Conservation (phyloP, 1,140 invertebrate genomes). For the Dinothrombium tinctorium region DNA sequence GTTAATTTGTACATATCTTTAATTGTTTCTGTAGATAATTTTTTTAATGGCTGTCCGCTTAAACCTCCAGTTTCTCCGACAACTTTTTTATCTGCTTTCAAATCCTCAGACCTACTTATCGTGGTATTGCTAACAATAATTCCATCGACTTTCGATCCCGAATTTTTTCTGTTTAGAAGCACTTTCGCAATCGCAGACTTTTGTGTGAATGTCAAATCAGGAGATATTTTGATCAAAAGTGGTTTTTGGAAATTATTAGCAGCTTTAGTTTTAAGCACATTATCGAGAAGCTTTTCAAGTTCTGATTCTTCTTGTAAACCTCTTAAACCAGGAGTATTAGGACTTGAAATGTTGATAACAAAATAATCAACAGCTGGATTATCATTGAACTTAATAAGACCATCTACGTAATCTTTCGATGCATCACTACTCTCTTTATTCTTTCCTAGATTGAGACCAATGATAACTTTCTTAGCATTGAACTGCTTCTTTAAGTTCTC, state of each 20-base stretch:
- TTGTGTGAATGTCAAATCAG: slow-evolving; percentile 58
- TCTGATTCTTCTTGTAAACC: slow-evolving; percentile 52
- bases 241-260: slow-evolving; percentile 29
- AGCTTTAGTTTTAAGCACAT: slow-evolving; percentile 36
- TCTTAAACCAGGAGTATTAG: slow-evolving; percentile 81
- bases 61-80: slow-evolving; percentile 52
- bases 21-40: slow-evolving; percentile 60
- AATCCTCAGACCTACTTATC: slow-evolving; percentile 31
- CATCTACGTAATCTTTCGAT: slow-evolving; percentile 51
- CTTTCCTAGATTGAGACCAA: slow-evolving; percentile 79
- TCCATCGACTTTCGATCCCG: slow-evolving; percentile 52
- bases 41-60: slow-evolving; percentile 59
- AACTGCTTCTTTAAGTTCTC: slow-evolving; percentile 25
- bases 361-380: slow-evolving; percentile 50
- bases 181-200: slow-evolving; percentile 52
- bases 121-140: slow-evolving; percentile 89
- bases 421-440: slow-evolving; percentile 61
- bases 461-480: slow-evolving; percentile 7
- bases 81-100: slow-evolving; percentile 16
- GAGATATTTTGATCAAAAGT: slow-evolving; percentile 59
- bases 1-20: slow-evolving; percentile 65
- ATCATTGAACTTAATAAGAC: slow-evolving; percentile 43
- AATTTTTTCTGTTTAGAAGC: slow-evolving; percentile 16
- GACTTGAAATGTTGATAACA: slow-evolving; percentile 69
- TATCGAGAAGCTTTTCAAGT: slow-evolving; percentile 40